These are phyloP conservation scores for Smutsia temminckii DNA, from an alignment of 2,797 vertebrate species.

Conservation along the genomic window DNA sequence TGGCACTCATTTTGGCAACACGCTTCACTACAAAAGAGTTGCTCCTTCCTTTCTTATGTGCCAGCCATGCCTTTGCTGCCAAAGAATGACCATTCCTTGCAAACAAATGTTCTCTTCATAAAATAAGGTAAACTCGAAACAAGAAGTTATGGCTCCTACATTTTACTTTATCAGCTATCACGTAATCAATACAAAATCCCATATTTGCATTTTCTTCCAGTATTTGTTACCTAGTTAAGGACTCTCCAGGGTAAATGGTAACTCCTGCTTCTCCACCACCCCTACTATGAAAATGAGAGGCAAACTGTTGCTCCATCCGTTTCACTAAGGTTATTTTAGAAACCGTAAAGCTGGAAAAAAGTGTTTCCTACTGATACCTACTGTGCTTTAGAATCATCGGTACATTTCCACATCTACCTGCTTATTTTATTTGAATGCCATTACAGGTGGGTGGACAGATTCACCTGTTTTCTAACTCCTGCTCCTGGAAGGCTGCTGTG, in stretches of 20 bases:
- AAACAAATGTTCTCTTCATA: conserved; percentile 43
- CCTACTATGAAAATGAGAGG: neutral
- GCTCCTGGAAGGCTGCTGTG: neutral
- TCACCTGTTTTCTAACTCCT: neutral
- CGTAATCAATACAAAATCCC: neutral
- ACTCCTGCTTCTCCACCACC: neutral
- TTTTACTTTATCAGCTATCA: neutral
- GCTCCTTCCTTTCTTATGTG: conserved; percentile 45
- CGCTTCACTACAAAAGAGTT: neutral
- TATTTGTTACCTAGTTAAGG: neutral
- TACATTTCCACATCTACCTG: neutral
- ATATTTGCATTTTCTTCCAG: neutral
- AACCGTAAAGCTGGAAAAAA: neutral
- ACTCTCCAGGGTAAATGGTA: neutral
- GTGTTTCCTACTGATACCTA: neutral
- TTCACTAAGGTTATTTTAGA: neutral
- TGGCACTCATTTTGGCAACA: neutral
- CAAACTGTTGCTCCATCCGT: neutral
- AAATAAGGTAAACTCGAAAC: neutral
- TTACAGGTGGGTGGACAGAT: neutral
- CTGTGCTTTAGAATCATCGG: neutral
- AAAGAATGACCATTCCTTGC: conserved; percentile 55
- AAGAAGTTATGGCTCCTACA: neutral
- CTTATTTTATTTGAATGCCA: neutral
- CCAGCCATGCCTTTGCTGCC: conserved; percentile 6